Percentiles rank a stretch among this genome's conserved stretches.
phyloP scores from a whole-genome alignment of 2,888 invertebrate species.

The Lordiphosa andalusiaca region DNA sequence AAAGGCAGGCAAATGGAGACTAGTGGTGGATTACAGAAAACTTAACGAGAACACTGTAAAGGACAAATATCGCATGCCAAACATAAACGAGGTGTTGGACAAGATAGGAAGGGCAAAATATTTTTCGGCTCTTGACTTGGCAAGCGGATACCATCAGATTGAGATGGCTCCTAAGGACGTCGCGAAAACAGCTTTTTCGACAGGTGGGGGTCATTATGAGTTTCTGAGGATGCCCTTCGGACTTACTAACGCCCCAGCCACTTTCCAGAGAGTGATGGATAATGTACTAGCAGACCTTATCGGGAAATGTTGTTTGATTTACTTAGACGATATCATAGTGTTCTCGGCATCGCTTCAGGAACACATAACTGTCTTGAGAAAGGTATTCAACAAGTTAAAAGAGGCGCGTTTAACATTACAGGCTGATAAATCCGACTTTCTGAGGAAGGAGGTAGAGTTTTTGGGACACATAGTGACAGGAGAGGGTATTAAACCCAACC shows the following conservation, averaged over 20 bases:
- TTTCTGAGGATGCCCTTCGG: constrained; percentile 15
- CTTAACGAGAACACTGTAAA: not conserved
- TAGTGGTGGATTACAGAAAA: not conserved
- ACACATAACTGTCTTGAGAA: too few relatives aligned
- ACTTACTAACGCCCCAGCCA: constrained; percentile 7
- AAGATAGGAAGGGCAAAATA: constrained; percentile 11
- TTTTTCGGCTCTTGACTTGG: constrained; percentile 16
- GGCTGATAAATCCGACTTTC: too few relatives aligned
- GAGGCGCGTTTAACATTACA: too few relatives aligned
- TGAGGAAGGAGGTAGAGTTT: too few relatives aligned
- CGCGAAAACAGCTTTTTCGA: constrained; percentile 9
- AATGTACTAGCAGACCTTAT: constrained; percentile 12
- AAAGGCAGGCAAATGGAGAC: not conserved
- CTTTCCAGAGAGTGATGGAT: constrained; percentile 1
- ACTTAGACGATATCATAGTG: constrained; percentile 24
- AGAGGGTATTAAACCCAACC: constrained; percentile 7
- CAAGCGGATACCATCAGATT: constrained; percentile 16
- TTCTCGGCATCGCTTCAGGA: constrained; percentile 24
- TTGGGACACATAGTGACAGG: not conserved
- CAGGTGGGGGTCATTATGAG: constrained; percentile 13
- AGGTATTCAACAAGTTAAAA: too few relatives aligned
- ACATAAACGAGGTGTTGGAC: not conserved
- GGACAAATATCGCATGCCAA: not conserved
- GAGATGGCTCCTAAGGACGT: constrained; percentile 11
- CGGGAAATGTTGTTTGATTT: constrained; percentile 20